A percentile compares a stretch with the other conserved stretches of the same genome.
Evolutionary conservation across 2,888 invertebrate species (phyloP).

Genomic region (Cryptus armator): DNA sequence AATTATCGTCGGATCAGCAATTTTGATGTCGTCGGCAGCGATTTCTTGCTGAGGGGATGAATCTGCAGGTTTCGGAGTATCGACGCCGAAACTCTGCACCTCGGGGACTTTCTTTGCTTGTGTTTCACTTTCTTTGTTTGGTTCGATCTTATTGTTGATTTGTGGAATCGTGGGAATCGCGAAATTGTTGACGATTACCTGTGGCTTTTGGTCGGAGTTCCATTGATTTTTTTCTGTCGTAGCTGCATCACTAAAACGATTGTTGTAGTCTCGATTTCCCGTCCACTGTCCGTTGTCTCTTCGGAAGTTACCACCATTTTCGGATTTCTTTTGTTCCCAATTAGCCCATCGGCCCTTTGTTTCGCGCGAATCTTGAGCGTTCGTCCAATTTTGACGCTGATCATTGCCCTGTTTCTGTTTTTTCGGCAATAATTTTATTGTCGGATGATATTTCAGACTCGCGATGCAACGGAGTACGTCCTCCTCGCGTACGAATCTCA

Average conservation of each 20-base stretch:
- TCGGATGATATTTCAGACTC: constrained; percentile 46
- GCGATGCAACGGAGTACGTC: constrained; percentile 62
- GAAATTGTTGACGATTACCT: not conserved
- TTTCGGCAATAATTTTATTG: constrained; percentile 60
- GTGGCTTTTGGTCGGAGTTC: not conserved
- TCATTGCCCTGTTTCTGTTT: constrained; percentile 41
- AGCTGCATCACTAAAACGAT: not conserved
- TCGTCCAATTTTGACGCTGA: not conserved
- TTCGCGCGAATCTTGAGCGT: not conserved
- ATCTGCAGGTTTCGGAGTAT: not conserved
- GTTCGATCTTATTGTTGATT: not conserved
- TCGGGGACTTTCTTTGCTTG: not conserved
- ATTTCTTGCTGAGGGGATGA: not conserved
- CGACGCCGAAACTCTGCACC: not conserved
- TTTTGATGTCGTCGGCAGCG: not conserved
- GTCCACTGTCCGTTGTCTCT: not conserved
- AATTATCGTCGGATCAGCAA: not conserved
- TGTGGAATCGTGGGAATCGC: too few relatives aligned
- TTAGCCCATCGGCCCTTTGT: not conserved
- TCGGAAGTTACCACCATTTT: not conserved
- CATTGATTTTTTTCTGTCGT: not conserved
- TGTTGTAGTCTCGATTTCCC: not conserved
- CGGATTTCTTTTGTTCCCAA: constrained; percentile 5
- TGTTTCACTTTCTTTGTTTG: not conserved
- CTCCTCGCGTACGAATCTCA: constrained; percentile 69